These are phyloP conservation scores for Ciona savignyi DNA, from an alignment of 23 tunicate genomes.

Conservation along the genomic window DNA sequence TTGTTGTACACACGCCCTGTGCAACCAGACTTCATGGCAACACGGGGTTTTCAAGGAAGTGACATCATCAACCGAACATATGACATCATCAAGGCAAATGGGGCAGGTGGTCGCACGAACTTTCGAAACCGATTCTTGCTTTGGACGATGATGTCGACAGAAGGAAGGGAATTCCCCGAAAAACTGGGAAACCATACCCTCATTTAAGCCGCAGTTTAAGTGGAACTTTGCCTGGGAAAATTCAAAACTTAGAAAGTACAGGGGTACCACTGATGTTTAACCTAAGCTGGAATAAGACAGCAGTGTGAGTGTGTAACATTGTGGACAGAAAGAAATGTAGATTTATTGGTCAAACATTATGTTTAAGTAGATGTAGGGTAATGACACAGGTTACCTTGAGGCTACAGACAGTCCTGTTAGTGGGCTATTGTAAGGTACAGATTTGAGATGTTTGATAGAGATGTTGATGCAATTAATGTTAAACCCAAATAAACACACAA, in stretches of 20 bases:
- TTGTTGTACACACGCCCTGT: conserved; percentile 67
- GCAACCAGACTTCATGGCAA: conserved; percentile 43
- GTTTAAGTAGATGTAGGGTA: too few relatives aligned
- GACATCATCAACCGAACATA: conserved; percentile 2
- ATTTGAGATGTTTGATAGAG: too few relatives aligned
- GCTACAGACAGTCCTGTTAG: too few relatives aligned
- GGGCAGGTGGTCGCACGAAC: conserved; percentile 9
- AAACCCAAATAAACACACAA: too few relatives aligned
- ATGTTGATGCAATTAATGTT: too few relatives aligned
- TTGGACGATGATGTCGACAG: conserved; percentile 56
- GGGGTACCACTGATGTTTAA: too few relatives aligned
- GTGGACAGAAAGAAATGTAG: too few relatives aligned
- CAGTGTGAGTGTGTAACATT: too few relatives aligned
- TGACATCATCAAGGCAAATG: conserved; percentile 48
- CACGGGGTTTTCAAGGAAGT: conserved; percentile 46
- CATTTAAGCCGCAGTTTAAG: conserved; percentile 41
- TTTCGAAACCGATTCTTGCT: conserved; percentile 6
- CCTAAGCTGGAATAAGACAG: too few relatives aligned
- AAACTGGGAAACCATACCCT: conserved; percentile 33
- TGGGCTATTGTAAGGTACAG: too few relatives aligned
- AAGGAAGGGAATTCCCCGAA: conserved; percentile 34
- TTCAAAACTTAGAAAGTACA: background rate
- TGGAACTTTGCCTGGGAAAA: conserved; percentile 51
- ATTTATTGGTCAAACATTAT: too few relatives aligned
- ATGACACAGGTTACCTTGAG: too few relatives aligned